Conservation (phyloP, 1,140 invertebrate species). For the Calosoma granatense region DNA sequence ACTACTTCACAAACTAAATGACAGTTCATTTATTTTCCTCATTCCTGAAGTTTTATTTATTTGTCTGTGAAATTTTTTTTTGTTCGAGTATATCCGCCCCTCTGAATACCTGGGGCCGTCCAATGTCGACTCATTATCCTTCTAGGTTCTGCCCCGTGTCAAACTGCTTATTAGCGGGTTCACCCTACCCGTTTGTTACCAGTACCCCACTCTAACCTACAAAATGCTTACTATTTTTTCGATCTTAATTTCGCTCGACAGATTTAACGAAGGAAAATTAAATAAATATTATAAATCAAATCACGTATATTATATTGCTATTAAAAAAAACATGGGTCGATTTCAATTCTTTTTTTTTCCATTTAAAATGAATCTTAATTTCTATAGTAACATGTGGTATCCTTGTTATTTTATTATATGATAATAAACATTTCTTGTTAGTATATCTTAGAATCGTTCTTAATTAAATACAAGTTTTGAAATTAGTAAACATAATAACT, state of each 20-base stretch:
- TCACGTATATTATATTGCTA: not conserved
- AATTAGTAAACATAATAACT: too few relatives aligned
- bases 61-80: not conserved
- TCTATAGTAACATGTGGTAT: too few relatives aligned
- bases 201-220: not conserved
- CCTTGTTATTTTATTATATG: too few relatives aligned
- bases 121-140: not conserved
- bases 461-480: too few relatives aligned
- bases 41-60: conserved; percentile 1
- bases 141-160: not conserved
- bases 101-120: not conserved
- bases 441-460: too few relatives aligned
- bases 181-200: not conserved
- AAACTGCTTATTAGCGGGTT: conserved; percentile 3
- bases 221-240: not conserved
- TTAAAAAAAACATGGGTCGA: too few relatives aligned
- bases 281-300: not conserved
- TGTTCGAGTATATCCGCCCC: not conserved
- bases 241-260: not conserved
- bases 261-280: not conserved
- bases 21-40: conserved; percentile 5
- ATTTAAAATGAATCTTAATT: too few relatives aligned
- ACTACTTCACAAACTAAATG: not conserved
- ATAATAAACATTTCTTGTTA: too few relatives aligned
- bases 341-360: too few relatives aligned